Percentiles rank a stretch among this genome's conserved stretches.
These are phyloP conservation scores for Leucophenga varia DNA, from an alignment of 1,140 invertebrate genomes.

Conservation along the genomic window DNA sequence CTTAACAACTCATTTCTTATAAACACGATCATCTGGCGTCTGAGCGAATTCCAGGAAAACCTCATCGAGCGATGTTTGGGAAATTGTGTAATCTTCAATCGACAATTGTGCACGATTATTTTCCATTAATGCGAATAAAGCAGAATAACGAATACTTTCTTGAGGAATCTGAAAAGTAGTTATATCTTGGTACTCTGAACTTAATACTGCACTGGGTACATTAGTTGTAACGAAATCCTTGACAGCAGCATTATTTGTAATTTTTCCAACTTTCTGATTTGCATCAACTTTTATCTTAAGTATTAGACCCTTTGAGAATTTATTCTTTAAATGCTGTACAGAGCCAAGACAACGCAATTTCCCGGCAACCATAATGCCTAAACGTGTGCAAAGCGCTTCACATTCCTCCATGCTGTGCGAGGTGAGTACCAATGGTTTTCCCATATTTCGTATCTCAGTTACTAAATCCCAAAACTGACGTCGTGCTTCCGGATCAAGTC, in stretches of 20 bases:
- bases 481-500: slow-evolving; percentile 78
- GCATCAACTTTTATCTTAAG: slow-evolving; percentile 14
- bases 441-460: slow-evolving; percentile 58
- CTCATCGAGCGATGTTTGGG: slow-evolving; percentile 79
- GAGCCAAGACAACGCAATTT: slow-evolving; percentile 69
- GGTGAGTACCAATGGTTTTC: slow-evolving; percentile 71
- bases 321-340: slow-evolving; percentile 66
- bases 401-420: too few relatives aligned
- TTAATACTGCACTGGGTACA: slow-evolving; percentile 42
- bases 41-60: slow-evolving; percentile 60
- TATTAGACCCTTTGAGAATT: slow-evolving; percentile 65
- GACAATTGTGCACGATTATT: slow-evolving; percentile 59
- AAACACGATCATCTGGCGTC: too few relatives aligned
- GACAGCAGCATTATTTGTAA: background rate
- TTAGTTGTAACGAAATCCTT: slow-evolving; percentile 41
- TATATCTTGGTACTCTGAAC: slow-evolving; percentile 58
- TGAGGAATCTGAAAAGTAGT: slow-evolving; percentile 70
- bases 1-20: too few relatives aligned
- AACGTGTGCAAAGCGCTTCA: slow-evolving; percentile 77
- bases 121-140: slow-evolving; percentile 74
- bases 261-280: too few relatives aligned
- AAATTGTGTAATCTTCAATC: slow-evolving; percentile 79
- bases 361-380: slow-evolving; percentile 87
- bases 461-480: slow-evolving; percentile 75
- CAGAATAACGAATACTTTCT: slow-evolving; percentile 63